phyloP scores from a whole-genome alignment of 2,888 invertebrate species.

The Gisinianus flammeolus region DNA sequence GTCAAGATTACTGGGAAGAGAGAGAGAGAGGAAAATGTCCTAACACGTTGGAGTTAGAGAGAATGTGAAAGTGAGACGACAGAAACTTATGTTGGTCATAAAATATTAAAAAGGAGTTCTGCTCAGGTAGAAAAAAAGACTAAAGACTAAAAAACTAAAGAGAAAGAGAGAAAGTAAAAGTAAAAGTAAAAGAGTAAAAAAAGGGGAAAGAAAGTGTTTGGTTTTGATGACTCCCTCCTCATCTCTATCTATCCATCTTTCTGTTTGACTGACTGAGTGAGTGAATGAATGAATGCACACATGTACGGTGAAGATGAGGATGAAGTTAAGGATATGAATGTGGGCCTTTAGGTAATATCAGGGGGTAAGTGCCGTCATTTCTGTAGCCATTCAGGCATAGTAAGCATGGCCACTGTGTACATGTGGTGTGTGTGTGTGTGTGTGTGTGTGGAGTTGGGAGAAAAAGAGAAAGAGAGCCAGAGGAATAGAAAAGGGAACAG shows the following conservation, averaged over 20 bases:
- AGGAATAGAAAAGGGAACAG: neutral
- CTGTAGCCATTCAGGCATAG: neutral
- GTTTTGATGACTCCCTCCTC: conserved; percentile 3
- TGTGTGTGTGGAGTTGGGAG: too few species aligned
- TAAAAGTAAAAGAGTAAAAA: neutral
- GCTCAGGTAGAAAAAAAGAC: conserved; percentile 12
- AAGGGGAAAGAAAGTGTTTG: neutral
- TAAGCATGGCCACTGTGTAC: neutral
- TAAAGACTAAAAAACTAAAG: neutral
- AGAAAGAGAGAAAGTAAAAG: neutral
- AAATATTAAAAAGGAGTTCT: conserved; percentile 15
- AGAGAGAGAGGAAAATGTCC: neutral
- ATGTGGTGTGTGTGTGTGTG: too few species aligned
- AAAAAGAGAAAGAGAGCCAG: neutral
- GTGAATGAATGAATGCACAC: neutral
- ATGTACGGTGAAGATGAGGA: neutral
- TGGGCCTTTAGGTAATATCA: neutral
- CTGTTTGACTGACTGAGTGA: neutral
- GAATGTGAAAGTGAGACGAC: neutral
- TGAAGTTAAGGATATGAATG: neutral
- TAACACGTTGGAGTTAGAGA: neutral
- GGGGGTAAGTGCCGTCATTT: neutral
- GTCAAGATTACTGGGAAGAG: neutral
- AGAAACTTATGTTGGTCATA: conserved; percentile 12
- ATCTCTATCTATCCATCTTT: too few species aligned